These are phyloP conservation scores for Cecidostiba fungosa DNA, from an alignment of 2,888 invertebrate genomes.

Conservation along the genomic window DNA sequence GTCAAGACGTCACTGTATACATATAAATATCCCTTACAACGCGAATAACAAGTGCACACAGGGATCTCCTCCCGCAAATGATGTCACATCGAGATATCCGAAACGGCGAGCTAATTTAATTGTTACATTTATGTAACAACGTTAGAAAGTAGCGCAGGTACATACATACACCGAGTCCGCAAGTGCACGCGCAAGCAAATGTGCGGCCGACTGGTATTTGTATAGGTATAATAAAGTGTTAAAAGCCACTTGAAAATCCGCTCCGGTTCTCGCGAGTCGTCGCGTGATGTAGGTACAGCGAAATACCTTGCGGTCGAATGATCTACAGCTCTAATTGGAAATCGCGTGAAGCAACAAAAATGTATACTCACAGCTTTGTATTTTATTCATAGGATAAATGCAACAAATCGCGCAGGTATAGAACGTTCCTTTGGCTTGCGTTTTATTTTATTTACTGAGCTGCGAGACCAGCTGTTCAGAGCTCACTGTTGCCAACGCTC, in stretches of 20 bases:
- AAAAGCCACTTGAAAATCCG: slow-evolving; percentile 18
- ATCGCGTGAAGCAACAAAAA: background rate
- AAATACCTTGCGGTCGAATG: background rate
- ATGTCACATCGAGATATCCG: background rate
- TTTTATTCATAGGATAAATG: slow-evolving; percentile 23
- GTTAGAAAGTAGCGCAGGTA: background rate
- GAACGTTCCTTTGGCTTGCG: slow-evolving; percentile 16
- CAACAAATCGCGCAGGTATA: slow-evolving; percentile 46
- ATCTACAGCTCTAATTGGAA: background rate
- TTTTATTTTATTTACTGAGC: slow-evolving; percentile 59
- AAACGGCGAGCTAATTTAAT: slow-evolving; percentile 2
- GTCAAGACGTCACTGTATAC: background rate
- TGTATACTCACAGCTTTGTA: slow-evolving; percentile 41
- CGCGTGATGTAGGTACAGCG: slow-evolving; percentile 6
- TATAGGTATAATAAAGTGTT: background rate
- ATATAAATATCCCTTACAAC: slow-evolving; percentile 3
- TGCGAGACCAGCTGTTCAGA: slow-evolving; percentile 56
- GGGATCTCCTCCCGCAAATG: background rate
- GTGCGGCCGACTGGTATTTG: background rate
- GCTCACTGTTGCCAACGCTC: slow-evolving; percentile 55
- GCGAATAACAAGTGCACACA: background rate
- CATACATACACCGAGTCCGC: background rate
- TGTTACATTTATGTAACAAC: slow-evolving; percentile 56
- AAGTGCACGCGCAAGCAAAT: background rate
- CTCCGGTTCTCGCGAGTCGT: background rate